Evolutionary conservation across 2,797 vertebrate genomes (phyloP).

Genomic region (Sciurus vulgaris): DNA sequence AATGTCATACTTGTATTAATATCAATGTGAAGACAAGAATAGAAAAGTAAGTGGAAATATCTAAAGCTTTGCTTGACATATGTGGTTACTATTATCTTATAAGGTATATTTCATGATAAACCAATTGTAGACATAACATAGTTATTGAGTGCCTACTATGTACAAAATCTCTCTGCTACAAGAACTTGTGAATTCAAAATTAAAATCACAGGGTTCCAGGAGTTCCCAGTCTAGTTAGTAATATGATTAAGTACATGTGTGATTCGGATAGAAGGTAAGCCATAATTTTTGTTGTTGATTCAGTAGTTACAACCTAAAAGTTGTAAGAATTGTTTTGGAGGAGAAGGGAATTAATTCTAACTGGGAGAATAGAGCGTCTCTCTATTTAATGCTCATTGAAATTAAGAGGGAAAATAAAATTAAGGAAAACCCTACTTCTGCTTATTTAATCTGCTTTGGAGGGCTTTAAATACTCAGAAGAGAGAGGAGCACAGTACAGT

Average conservation of each 20-base stretch:
- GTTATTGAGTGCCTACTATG: not conserved
- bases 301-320: conserved; percentile 20
- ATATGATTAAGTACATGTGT: not conserved
- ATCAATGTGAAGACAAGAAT: not conserved
- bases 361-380: not conserved
- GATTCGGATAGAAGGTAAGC: not conserved
- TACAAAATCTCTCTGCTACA: not conserved
- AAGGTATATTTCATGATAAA: not conserved
- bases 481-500: conserved; percentile 15
- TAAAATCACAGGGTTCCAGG: not conserved
- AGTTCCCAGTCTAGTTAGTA: not conserved
- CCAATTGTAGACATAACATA: not conserved
- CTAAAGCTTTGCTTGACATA: not conserved
- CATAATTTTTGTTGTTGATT: not conserved
- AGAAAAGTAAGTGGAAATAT: not conserved
- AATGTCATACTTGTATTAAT: not conserved
- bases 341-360: conserved; percentile 56
- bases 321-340: not conserved
- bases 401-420: conserved; percentile 70
- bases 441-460: conserved; percentile 60
- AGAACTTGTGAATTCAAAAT: conserved; percentile 13
- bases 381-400: conserved; percentile 55
- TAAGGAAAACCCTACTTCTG: conserved; percentile 3
- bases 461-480: conserved; percentile 67
- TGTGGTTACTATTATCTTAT: not conserved